These are phyloP conservation scores for Halcyon chelicuti DNA, from an alignment of 2,797 vertebrate species.

Conservation along the genomic window DNA sequence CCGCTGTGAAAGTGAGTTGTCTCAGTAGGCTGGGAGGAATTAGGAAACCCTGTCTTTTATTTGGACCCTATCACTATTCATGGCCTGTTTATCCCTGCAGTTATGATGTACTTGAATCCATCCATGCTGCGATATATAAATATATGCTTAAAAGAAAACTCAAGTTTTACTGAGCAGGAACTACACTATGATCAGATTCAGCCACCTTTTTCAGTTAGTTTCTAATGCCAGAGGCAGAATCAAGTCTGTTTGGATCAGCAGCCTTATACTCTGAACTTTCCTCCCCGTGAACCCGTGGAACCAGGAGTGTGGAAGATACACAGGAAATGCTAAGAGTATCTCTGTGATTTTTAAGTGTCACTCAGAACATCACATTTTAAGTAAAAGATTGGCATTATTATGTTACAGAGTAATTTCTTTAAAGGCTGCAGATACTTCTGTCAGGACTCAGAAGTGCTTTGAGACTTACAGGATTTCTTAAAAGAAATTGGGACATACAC, in stretches of 20 bases:
- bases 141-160: background rate
- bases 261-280: rapidly evolving
- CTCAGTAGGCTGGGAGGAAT: background rate
- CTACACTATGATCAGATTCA: background rate
- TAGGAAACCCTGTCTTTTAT: background rate
- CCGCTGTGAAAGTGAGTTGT: slow-evolving; percentile 91
- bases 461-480: background rate
- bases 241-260: background rate
- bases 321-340: background rate
- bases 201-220: background rate
- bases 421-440: background rate
- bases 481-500: background rate
- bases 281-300: background rate
- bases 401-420: background rate
- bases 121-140: background rate
- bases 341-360: background rate
- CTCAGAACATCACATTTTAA: background rate
- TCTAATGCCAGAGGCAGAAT: background rate
- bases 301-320: background rate
- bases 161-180: background rate
- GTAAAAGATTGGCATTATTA: background rate
- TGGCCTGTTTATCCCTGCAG: background rate
- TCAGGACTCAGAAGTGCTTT: background rate
- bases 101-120: background rate
- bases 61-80: background rate